phyloP scores from a whole-genome alignment of 2,888 invertebrate species.

The Caenorhabditis sinica region DNA sequence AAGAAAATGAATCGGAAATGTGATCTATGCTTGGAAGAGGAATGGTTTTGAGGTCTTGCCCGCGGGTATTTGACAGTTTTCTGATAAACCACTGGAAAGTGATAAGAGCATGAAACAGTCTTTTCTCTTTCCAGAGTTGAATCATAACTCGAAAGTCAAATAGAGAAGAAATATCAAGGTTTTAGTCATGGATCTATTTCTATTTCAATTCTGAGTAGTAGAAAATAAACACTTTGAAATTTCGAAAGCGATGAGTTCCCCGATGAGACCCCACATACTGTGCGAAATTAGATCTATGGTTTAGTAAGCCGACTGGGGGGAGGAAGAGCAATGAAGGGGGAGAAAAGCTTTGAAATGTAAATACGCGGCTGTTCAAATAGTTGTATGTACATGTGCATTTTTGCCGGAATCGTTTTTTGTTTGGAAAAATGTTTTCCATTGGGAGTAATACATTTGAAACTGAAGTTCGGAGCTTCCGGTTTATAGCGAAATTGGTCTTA shows the following conservation, averaged over 20 bases:
- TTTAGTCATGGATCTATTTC: slow-evolving; percentile 18
- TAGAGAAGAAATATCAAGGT: not conserved
- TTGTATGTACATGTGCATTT: slow-evolving; percentile 60
- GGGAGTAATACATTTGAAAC: slow-evolving; percentile 12
- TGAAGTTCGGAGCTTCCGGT: not conserved
- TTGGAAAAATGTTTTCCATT: not conserved
- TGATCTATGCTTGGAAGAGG: slow-evolving; percentile 35
- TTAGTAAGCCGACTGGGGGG: slow-evolving; percentile 27
- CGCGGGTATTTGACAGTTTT: slow-evolving; percentile 30
- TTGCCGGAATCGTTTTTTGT: slow-evolving; percentile 13
- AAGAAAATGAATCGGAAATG: slow-evolving; percentile 16
- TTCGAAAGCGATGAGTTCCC: not conserved
- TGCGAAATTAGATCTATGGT: slow-evolving; percentile 56
- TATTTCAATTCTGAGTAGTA: not conserved
- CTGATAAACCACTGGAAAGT: slow-evolving; percentile 24
- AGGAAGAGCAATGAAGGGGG: slow-evolving; percentile 8
- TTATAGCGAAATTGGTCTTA: too few relatives aligned
- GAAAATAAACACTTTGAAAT: slow-evolving; percentile 47
- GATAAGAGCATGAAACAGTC: slow-evolving; percentile 13
- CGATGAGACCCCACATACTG: slow-evolving; percentile 24
- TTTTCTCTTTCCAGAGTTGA: slow-evolving; percentile 7
- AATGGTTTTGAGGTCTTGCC: slow-evolving; percentile 14
- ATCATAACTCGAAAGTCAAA: slow-evolving; percentile 30
- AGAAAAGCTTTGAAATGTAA: slow-evolving; percentile 52
- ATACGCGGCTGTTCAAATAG: slow-evolving; percentile 61